These are phyloP conservation scores for Phylloscopus trochiloides DNA, from an alignment of 2,113 vertebrate genomes.

Conservation along the genomic window DNA sequence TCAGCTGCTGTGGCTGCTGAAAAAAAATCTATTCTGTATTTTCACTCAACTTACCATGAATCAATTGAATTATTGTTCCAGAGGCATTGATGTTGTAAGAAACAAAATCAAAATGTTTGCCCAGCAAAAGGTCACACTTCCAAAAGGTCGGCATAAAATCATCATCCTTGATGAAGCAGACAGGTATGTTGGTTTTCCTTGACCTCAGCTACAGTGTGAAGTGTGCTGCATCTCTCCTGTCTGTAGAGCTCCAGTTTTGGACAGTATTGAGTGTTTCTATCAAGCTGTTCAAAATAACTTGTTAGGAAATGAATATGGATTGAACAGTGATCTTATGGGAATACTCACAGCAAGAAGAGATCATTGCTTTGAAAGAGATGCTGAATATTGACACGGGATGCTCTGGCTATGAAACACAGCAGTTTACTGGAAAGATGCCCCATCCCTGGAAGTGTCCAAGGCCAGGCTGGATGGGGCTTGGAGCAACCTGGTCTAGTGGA, in stretches of 20 bases:
- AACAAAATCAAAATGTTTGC: conserved; percentile 99
- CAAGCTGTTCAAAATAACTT: background rate
- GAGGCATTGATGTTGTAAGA: conserved; percentile 96
- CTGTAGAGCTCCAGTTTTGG: background rate
- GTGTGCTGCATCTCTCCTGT: background rate
- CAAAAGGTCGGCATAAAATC: conserved; percentile 94
- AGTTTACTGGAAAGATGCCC: background rate
- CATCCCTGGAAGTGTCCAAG: background rate
- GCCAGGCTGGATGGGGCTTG: too few species aligned
- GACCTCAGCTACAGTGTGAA: background rate
- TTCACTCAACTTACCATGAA: background rate
- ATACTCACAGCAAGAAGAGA: background rate
- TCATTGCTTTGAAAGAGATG: background rate
- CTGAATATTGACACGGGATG: background rate
- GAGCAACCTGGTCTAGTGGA: background rate
- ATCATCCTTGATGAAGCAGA: conserved; percentile 98
- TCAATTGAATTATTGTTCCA: conserved; percentile 53
- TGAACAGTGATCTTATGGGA: background rate
- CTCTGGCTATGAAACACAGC: background rate
- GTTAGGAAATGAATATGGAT: background rate
- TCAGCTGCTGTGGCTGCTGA: background rate
- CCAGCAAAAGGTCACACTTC: conserved; percentile 96
- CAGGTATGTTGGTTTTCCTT: conserved; percentile 74
- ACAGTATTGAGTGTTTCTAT: background rate
- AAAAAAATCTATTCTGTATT: background rate